Evolutionary conservation across 1,140 invertebrate species (phyloP), one percentile per base, ranked within the genome.

Genomic region (Scaptomyza montana): DNA sequence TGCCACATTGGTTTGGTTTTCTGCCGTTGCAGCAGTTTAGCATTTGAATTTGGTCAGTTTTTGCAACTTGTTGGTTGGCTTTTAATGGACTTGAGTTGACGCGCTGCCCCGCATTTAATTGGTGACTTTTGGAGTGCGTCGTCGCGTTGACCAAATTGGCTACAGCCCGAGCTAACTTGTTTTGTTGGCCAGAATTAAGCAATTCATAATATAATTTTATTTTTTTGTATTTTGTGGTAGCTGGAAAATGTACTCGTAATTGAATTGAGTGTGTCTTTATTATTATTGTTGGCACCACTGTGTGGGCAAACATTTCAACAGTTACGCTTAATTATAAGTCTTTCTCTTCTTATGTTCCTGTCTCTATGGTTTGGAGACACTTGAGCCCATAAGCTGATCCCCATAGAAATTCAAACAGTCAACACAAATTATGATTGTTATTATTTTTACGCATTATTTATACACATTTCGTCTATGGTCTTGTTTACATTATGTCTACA

Each of bases 391-490:
- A 60, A 60, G 63, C 55, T 28, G 63, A 33, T 9, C 47, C 9
- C 33, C 25, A 49, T 45, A 72, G 55, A 53, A 60, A 67, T 50
- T 67, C 62, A 60, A 67, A 72, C 71, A 74, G 65, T 71, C 73
- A 75, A 75, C 68, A 72, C 60, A 78, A 78, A 78, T 77, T 77
- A 78, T 74, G 71, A 74, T 75, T 71, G 61, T 78, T 78, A 78
- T 78, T 78, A 78, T 78, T 78, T 78, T 75, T 78, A 78, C 75
- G 75, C 75, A 78, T 78, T 78, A 75, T 78, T 78, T 78, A 78
- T 65, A 78, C 75, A 78, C 75, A 72, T 75, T 77, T 8, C 7
- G 33, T 36, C 8, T 74, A 62, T 65, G 71, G 75, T 74, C 56
- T 69, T 77, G 75, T 77, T 77, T 77, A 77, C 75, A 74, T 74